Base-by-base conservation (phyloP, 2,888 invertebrate genomes). In the Drosophila incognita region DNA sequence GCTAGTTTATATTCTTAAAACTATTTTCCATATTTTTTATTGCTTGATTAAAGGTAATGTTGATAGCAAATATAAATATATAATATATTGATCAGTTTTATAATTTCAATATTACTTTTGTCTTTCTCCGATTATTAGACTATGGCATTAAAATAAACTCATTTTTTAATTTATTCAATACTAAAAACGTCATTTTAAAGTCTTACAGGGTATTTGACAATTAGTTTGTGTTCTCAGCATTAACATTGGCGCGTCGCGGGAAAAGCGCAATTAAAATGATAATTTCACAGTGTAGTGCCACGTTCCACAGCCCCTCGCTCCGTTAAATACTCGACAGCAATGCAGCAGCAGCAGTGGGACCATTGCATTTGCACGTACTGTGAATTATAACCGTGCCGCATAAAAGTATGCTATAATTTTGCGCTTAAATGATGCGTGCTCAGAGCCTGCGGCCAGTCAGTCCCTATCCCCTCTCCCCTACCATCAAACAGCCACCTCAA, bases 331-430 rank as follows among this genome's bases (percentile, higher is more conserved):
- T 46, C 46, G 15, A 46, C 46, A 46, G 46, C 46, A 24, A 46
- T 46, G 56, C 33, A 52, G 31, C 52, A 33, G 51, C 21, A 10
- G 11, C 40, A 18, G 10, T 38, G 76, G 62, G 46, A 60, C 69
- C 57, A 78, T 73, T 84, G 84, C 82, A 86, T 80, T 86, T 66
- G 84, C 87, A 87, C 84, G 87, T 87, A 76, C 82, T 67, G 84
- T 87, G 86, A 87, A 85, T 87, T 87, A 87, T 85, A 87, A 87
- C 86, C 80, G 51, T 87, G 83, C 76, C 78, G 86, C 83, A 85
- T 87, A 87, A 87, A 87, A 87, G 81, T 87, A 79, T 83, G 87
- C 86, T 80, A 87, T 87, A 87, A 85, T 87, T 87, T 87, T 83
- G 77, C 79, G 88, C 83, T 87, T 87, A 87, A 87, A 87, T 87